phyloP scores from a whole-genome alignment of 1,140 invertebrate species.

The Zaprionus africanus region DNA sequence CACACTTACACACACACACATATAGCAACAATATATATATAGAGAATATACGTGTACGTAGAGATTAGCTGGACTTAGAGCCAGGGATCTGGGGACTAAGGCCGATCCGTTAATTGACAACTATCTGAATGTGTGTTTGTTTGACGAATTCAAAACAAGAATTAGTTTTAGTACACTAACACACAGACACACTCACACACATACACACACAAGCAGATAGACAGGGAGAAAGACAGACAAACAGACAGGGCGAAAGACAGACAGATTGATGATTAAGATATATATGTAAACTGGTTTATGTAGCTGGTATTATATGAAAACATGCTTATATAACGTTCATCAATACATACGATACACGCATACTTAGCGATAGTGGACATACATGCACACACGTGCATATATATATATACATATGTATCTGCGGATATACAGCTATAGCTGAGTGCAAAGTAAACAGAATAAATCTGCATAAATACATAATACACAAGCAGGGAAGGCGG shows the following conservation, averaged over 20 bases:
- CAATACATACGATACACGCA: constrained; percentile 24
- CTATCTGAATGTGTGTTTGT: constrained; percentile 3
- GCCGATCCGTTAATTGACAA: constrained; percentile 7
- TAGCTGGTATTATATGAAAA: constrained; percentile 28
- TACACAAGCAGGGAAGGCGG: background rate
- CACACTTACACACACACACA: background rate
- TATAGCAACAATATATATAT: constrained; percentile 5
- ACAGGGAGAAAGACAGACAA: constrained; percentile 12
- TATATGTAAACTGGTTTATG: constrained; percentile 33
- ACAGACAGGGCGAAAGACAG: background rate
- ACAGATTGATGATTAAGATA: constrained; percentile 13
- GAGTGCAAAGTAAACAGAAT: constrained; percentile 1
- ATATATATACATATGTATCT: background rate
- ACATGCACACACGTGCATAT: background rate
- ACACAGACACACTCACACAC: constrained; percentile 14
- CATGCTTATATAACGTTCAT: constrained; percentile 40
- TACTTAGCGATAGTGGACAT: constrained; percentile 10
- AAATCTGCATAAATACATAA: constrained; percentile 26
- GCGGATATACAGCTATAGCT: background rate
- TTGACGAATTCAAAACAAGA: constrained; percentile 1
- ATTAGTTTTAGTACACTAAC: constrained; percentile 20
- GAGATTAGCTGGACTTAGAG: constrained; percentile 2
- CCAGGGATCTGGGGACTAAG: background rate
- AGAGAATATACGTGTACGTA: background rate
- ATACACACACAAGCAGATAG: constrained; percentile 11